A percentile compares a stretch with the other conserved stretches of the same genome.
These are phyloP conservation scores for Bradypus variegatus DNA, from an alignment of 2,797 vertebrate genomes.

Conservation along the genomic window DNA sequence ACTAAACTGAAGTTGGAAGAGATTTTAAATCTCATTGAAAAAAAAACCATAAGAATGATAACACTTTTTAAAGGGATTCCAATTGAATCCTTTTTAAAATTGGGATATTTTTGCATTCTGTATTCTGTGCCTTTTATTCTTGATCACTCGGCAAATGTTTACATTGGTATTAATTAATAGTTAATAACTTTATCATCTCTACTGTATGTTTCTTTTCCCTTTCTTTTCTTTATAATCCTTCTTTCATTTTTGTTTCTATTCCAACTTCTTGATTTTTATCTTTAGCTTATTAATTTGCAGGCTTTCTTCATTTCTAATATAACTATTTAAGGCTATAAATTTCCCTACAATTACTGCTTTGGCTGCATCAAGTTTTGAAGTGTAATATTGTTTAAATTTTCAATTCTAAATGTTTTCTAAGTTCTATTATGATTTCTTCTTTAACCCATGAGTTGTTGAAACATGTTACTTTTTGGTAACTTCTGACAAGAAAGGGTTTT, in stretches of 20 bases:
- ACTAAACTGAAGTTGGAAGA: not conserved
- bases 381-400: not conserved
- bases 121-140: not conserved
- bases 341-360: not conserved
- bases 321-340: not conserved
- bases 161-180: not conserved
- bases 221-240: not conserved
- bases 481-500: not conserved
- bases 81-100: not conserved
- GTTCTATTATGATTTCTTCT: not conserved
- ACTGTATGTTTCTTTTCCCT: not conserved
- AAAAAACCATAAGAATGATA: not conserved
- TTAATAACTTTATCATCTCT: not conserved
- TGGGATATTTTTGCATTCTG: not conserved
- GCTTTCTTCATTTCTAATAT: not conserved
- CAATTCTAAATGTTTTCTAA: conserved; percentile 1
- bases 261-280: not conserved
- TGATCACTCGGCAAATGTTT: not conserved
- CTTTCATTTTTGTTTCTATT: not conserved
- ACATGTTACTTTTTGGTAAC: not conserved
- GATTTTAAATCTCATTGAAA: not conserved
- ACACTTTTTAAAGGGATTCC: not conserved
- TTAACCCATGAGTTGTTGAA: not conserved
- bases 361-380: not conserved
- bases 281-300: not conserved